Evolutionary conservation across 2,888 invertebrate genomes (phyloP).

Genomic region (Meandrusa payeni): DNA sequence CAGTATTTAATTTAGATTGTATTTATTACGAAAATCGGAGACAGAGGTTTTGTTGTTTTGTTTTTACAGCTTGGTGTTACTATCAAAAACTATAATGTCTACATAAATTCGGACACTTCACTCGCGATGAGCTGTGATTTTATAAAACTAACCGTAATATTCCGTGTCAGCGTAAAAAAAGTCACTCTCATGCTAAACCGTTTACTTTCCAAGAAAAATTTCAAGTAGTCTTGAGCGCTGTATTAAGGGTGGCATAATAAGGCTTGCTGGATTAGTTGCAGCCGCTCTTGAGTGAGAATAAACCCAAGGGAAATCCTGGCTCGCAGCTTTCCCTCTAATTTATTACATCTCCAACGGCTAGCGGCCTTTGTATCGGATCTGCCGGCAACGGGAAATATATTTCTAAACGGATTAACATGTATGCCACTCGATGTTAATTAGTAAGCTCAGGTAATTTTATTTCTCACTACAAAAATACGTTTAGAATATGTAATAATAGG

Average conservation of each 20-base stretch:
- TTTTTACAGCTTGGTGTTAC: too few relatives aligned
- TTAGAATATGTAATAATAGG: too few relatives aligned
- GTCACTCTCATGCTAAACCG: slow-evolving; percentile 54
- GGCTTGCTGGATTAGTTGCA: slow-evolving; percentile 79
- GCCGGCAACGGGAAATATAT: slow-evolving; percentile 72
- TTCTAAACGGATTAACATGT: slow-evolving; percentile 74
- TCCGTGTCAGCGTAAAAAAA: slow-evolving; percentile 36
- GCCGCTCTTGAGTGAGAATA: slow-evolving; percentile 80
- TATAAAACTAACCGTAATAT: slow-evolving; percentile 7
- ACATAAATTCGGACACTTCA: too few relatives aligned
- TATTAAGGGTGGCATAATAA: slow-evolving; percentile 80
- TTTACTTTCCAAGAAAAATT: slow-evolving; percentile 72
- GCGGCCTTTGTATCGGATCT: slow-evolving; percentile 78
- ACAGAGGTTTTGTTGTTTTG: too few relatives aligned
- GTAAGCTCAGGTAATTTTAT: slow-evolving; percentile 47
- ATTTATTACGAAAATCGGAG: too few relatives aligned
- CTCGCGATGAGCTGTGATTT: background rate
- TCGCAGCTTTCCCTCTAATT: slow-evolving; percentile 78
- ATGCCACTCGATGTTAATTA: slow-evolving; percentile 67
- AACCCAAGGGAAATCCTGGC: slow-evolving; percentile 79
- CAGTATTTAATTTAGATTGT: too few relatives aligned
- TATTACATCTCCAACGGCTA: slow-evolving; percentile 75
- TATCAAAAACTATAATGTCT: too few relatives aligned
- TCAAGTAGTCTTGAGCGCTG: slow-evolving; percentile 78
- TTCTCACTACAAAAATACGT: slow-evolving; percentile 21